These are phyloP conservation scores for Notothenia coriiceps DNA, from an alignment of 2,113 vertebrate species.

Conservation along the genomic window DNA sequence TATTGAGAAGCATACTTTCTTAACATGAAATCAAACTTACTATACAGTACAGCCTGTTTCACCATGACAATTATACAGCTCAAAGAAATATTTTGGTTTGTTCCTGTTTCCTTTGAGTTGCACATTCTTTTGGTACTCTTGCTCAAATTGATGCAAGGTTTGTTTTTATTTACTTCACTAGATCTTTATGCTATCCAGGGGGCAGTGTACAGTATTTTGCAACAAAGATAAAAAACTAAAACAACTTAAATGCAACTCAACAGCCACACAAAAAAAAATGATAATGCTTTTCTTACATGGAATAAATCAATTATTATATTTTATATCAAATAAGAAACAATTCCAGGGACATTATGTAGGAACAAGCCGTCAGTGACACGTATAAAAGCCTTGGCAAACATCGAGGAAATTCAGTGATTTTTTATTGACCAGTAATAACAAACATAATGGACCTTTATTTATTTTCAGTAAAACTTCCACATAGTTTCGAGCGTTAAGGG, in stretches of 20 bases:
- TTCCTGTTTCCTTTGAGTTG: no score
- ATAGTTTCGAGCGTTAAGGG: neutral
- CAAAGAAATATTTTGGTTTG: no score
- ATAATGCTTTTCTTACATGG: no score
- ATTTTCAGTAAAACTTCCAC: neutral
- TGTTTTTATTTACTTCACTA: no score
- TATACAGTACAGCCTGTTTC: no score
- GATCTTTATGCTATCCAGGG: no score
- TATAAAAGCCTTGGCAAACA: neutral
- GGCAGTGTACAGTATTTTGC: neutral
- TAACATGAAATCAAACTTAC: neutral
- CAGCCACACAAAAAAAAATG: neutral
- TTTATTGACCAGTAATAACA: neutral
- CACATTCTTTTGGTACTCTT: no score
- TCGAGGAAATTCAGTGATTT: neutral
- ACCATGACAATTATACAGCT: no score
- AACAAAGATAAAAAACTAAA: neutral
- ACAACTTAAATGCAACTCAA: neutral
- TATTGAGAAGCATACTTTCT: neutral
- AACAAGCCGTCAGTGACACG: neutral
- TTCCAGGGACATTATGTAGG: neutral
- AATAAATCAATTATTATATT: no score
- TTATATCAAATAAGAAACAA: no score
- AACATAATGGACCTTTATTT: neutral
- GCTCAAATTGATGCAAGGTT: no score